These are phyloP conservation scores for Crepidodera aurea DNA, from an alignment of 2,888 invertebrate genomes.

Conservation along the genomic window DNA sequence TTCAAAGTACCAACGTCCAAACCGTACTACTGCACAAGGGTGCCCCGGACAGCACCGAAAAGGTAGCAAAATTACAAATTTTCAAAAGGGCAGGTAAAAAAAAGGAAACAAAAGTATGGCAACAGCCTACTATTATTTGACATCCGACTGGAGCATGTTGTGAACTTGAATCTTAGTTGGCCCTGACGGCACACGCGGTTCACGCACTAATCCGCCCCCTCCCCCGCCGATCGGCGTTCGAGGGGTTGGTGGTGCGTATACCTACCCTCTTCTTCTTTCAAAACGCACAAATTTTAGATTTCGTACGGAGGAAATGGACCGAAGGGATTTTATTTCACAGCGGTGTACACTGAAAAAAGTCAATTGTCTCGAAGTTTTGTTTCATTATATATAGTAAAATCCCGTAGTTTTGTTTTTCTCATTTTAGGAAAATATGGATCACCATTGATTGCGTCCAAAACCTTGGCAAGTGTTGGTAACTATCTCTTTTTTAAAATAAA, in stretches of 20 bases:
- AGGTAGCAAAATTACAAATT: conserved; percentile 22
- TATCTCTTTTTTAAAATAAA: too few species aligned
- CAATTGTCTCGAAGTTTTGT: too few species aligned
- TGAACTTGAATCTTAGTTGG: conserved; percentile 38
- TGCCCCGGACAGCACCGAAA: conserved; percentile 3
- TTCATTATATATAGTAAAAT: too few species aligned
- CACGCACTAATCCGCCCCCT: conserved; percentile 51
- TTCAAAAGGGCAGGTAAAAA: conserved; percentile 38
- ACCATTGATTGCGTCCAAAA: too few species aligned
- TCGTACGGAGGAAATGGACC: conserved; percentile 30
- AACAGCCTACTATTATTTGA: conserved; percentile 34
- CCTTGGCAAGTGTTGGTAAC: too few species aligned
- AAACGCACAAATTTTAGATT: conserved; percentile 54
- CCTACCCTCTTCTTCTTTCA: conserved; percentile 42
- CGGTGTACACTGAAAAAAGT: not conserved
- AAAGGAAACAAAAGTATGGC: conserved; percentile 31
- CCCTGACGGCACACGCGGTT: conserved; percentile 49
- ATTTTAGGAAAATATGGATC: too few species aligned
- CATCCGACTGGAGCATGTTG: conserved; percentile 40
- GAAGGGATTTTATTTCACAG: not conserved
- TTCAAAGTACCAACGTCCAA: not conserved
- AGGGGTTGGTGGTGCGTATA: conserved; percentile 25
- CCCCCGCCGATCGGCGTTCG: conserved; percentile 46
- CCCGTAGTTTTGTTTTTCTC: too few species aligned
- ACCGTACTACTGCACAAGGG: not conserved